Base-by-base conservation (phyloP, 2,797 vertebrate genomes). In the Diglossa cyanea region DNA sequence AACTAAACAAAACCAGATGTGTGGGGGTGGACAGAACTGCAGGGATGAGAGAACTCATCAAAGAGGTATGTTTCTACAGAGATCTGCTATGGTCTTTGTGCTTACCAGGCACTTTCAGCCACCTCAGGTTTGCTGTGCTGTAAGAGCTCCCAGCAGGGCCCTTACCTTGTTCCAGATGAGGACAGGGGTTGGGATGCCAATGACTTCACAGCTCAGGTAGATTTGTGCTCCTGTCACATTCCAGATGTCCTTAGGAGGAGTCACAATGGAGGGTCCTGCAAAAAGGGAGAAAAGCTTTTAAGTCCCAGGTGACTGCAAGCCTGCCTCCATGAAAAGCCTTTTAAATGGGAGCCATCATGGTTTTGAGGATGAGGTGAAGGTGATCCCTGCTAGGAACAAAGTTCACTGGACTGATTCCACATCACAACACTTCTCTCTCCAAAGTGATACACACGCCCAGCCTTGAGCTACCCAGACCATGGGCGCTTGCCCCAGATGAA, bases 81-180 rank as follows among this genome's bases (percentile, higher is more conserved):
- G 26, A 31, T 68, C 73, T 85, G 54, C 91, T 75, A 3, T 5
- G 12, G 57, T 30, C 35, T 70, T 71, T 54, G 16, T 53, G 45
- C 75, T 82, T 39, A 19, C 30, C 17, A 61, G 17, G 68, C 55
- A 61, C 37, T 55, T 66, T 58, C 37, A 62, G 42, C 45, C 37
- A n/a, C 33, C 60, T 77, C 24, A 48, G 37, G 33, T 72, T 82
- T 86, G 48, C 51, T 75, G 3, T n/a, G 35, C 35, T 60, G 18
- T 8, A 7, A 31, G 28, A 45, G 39, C 17, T 67, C 40, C 60
- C n/a, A 48, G 30, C 10, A 80, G 71, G 33, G 16, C 28, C 9
- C 57, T 78, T 91, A 99, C 99, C 98, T 98, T 99, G 97, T 98
- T 99, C 99, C 99, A 99, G 97, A 97, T 99, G 86, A 99, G 98